Base-by-base conservation (phyloP, 2,888 invertebrate genomes). In the Pristionchus entomophagus region DNA sequence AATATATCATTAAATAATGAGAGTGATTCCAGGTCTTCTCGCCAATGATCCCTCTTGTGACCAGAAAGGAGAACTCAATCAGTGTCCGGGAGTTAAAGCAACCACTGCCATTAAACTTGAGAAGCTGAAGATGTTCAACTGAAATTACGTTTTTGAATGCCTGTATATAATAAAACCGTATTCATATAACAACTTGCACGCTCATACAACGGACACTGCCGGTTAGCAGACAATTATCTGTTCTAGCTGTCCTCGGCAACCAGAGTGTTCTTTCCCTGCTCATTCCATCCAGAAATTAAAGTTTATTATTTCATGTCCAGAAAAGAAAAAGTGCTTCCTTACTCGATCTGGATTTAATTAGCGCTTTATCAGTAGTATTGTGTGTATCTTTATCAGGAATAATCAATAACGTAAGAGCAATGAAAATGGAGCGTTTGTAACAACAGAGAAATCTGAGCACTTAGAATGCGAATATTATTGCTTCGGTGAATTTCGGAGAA, bases 41-140 rank as follows among this genome's bases (percentile, higher is more conserved):
- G 78, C 78, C 2, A 53, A 51, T 22, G 78, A 80, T 80, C 78
- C 78, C 10, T 29, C 78, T 2, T 80, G 78, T 32, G 78, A 49
- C 78, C 19, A 49, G 51, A 51, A 80, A 35, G 78, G 78, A 10
- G 32, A 80, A 80, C 78, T 80, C 22, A 49, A 80, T 49, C 78
- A 80, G 22, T 80, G 78, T 32, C 78, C 78, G 6, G 78, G 78
- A 80, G 78, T 51, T 19, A 80, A 38, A 29, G 26, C 49, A 51
- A 35, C 26, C 12, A 80, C n/a, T 2, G 51, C 49, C 19, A 35
- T 51, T 26, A 80, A 80, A 41, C 73, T 73, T 14, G n/a, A 38
- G n/a, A 73, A 73, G 26, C 73, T 73, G n/a, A 73, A 73, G n/a
- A 73, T 41, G 41, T 41, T 73, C 73, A 12, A 41, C 26, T 73